Evolutionary conservation across 1,140 invertebrate genomes (phyloP), one percentile per base, ranked within the genome.

Genomic region (Papilio glaucus): DNA sequence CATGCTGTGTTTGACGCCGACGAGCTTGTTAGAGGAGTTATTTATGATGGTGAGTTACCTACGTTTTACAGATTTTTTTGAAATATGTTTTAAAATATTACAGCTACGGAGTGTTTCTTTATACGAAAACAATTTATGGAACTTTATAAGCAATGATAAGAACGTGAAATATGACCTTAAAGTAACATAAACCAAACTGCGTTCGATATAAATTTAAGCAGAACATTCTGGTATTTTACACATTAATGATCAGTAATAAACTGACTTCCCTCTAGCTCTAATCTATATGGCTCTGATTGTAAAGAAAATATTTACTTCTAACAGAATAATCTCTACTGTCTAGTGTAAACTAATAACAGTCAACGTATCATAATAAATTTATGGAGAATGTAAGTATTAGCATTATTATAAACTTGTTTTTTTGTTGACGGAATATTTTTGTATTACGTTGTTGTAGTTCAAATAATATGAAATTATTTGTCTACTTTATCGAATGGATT

Each of bases 31-130:
- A 80, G 85, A 72, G 90, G 90, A 60, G 87, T 91, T 18, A 77
- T 88, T n/a, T 92, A 92, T 77, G 88, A 92, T 72, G 90, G 90
- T 92, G 71, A 91, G 90, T 86, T 12, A 4, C 4, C 18, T 45
- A 62, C 4, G 42, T 62, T 13, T 53, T 49, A 7, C 8, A 7
- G 9, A 7, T 49, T 49, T 1, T 3, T 15, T 18, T 5, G 18
- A 49, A 49, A 8, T 21, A 18, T 7, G 0, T 3, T 9, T 21
- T 9, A 49, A 49, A 21, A 49, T 8, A 21, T 33, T 33, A 2
- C 29, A 33, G 29, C 2, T 6, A 33, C 29, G n/a, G n/a, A n/a
- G n/a, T n/a, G n/a, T n/a, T n/a, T n/a, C n/a, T n/a, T n/a, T n/a
- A n/a, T n/a, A n/a, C n/a, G n/a, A n/a, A 33, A 33, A 33, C 2